Conservation (phyloP, 2,797 vertebrate species). For the Dromococcyx pavoninus region DNA sequence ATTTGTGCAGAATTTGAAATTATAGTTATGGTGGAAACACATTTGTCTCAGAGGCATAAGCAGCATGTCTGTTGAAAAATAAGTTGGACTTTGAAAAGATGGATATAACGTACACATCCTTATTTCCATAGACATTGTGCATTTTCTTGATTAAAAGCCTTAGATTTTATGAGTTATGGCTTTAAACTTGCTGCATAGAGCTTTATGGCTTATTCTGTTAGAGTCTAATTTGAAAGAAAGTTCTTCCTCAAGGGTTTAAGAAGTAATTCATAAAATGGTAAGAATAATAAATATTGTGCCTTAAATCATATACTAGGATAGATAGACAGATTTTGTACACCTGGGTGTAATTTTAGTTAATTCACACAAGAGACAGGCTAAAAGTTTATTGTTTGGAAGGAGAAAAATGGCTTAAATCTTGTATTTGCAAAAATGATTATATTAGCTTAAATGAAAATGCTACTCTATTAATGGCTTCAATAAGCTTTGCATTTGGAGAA, state of each 20-base stretch:
- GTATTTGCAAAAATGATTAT: conserved; percentile 80
- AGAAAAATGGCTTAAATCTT: conserved; percentile 71
- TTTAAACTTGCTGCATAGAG: conserved; percentile 55
- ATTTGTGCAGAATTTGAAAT: conserved; percentile 47
- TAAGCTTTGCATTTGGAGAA: conserved; percentile 73
- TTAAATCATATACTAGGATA: conserved; percentile 71
- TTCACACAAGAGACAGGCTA: conserved; percentile 79
- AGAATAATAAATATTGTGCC: conserved; percentile 81
- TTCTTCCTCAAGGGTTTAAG: conserved; percentile 81
- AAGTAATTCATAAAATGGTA: conserved; percentile 80
- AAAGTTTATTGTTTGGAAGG: conserved; percentile 77
- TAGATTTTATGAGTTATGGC: conserved; percentile 60
- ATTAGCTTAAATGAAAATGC: conserved; percentile 79
- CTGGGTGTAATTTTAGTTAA: conserved; percentile 80
- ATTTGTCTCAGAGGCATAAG: conserved; percentile 33
- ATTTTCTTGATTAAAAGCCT: conserved; percentile 71
- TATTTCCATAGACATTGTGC: conserved; percentile 25
- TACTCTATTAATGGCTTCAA: conserved; percentile 75
- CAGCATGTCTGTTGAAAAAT: conserved; percentile 58
- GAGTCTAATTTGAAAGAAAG: conserved; percentile 75
- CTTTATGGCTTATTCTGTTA: conserved; percentile 64
- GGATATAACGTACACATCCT: background rate
- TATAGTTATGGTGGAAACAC: conserved; percentile 9
- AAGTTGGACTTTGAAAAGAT: conserved; percentile 32
- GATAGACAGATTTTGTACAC: conserved; percentile 76